Conservation (phyloP, 2,888 invertebrate genomes). For the Heteromurus nitidus region DNA sequence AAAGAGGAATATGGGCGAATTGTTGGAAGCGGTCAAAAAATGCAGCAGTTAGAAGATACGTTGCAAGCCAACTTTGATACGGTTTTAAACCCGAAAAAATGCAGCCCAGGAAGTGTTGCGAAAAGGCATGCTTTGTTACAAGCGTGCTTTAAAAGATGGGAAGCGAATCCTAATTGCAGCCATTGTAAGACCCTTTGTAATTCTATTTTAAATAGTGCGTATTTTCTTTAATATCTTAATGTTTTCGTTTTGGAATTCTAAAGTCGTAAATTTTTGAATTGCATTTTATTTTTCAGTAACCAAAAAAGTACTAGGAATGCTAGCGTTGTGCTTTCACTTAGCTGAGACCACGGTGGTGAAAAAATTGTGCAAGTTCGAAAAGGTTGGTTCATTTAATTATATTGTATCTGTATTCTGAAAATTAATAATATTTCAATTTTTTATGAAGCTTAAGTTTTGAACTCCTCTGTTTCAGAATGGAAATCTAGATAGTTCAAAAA, state of each 20-base stretch:
- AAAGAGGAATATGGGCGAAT: conserved; percentile 28
- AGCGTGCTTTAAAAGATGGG: not conserved
- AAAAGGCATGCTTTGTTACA: not conserved
- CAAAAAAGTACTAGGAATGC: conserved; percentile 41
- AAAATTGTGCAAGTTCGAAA: conserved; percentile 14
- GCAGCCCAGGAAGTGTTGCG: not conserved
- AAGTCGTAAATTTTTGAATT: not conserved
- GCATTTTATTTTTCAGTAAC: not conserved
- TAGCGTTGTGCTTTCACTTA: conserved; percentile 22
- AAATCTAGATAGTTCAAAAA: not conserved
- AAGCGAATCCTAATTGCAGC: not conserved
- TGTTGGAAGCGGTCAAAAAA: not conserved
- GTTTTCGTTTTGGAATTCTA: not conserved
- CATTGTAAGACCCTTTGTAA: not conserved
- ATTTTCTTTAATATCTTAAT: not conserved
- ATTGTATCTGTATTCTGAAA: not conserved
- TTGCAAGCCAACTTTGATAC: not conserved
- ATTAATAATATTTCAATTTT: not conserved
- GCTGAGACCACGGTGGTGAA: conserved; percentile 9
- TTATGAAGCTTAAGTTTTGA: not conserved
- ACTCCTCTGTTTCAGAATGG: conserved; percentile 10
- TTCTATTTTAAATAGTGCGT: no score
- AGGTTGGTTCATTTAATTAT: not conserved
- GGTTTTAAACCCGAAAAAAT: not conserved
- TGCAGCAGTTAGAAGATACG: not conserved